A percentile compares a stretch with the other conserved stretches of the same genome.
These are phyloP conservation scores for Xestobium rufovillosum DNA, from an alignment of 2,888 invertebrate genomes.

Conservation along the genomic window DNA sequence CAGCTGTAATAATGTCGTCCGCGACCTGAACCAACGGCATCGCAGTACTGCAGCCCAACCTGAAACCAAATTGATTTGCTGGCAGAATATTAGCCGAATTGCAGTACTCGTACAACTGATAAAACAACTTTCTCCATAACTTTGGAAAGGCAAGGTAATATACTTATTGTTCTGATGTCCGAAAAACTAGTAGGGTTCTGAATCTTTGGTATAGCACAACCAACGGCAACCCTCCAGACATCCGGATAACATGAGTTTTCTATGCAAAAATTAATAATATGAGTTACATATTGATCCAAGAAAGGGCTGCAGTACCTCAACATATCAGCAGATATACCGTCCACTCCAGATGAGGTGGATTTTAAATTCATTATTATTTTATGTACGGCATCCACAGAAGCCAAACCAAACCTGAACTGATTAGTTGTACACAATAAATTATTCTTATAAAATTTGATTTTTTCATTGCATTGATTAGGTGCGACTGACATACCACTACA, in stretches of 20 bases:
- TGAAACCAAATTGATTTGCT: conserved; percentile 1
- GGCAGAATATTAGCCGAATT: background rate
- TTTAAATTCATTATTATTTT: background rate
- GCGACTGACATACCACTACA: too few relatives aligned
- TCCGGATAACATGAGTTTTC: conserved; percentile 8
- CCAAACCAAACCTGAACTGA: background rate
- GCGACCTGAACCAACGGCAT: background rate
- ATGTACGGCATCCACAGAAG: background rate
- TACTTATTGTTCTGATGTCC: conserved; percentile 12
- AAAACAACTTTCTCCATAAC: conserved; percentile 4
- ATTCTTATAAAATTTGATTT: conserved; percentile 4
- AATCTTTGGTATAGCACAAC: conserved; percentile 7
- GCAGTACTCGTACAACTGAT: background rate
- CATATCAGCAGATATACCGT: conserved; percentile 4
- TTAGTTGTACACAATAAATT: background rate
- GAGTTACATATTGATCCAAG: conserved; percentile 7
- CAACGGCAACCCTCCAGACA: conserved; percentile 8
- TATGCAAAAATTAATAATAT: conserved; percentile 7
- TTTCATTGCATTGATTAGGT: background rate
- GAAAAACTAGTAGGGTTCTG: conserved; percentile 8
- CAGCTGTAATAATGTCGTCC: background rate
- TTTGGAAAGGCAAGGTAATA: conserved; percentile 8
- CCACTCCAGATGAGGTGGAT: background rate
- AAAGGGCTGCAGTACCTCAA: conserved; percentile 9
- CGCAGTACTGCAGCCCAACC: background rate